These are phyloP conservation scores for Drosophila hamatofila DNA, from an alignment of 2,888 invertebrate genomes.

Conservation along the genomic window DNA sequence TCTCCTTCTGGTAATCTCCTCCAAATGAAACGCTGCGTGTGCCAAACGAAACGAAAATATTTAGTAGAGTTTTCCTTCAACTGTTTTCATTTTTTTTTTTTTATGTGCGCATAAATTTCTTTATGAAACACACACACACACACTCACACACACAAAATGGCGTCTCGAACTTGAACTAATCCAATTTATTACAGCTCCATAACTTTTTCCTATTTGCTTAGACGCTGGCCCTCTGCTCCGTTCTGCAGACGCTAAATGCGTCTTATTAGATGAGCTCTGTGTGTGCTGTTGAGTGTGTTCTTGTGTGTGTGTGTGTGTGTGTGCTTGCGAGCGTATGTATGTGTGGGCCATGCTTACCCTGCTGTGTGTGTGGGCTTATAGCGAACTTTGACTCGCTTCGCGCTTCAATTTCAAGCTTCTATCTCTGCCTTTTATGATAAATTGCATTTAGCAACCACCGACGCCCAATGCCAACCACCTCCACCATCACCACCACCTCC, in stretches of 20 bases:
- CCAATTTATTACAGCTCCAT: constrained; percentile 85
- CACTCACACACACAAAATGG: constrained; percentile 68
- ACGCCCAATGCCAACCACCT: constrained; percentile 45
- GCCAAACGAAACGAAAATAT: constrained; percentile 43
- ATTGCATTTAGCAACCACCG: constrained; percentile 81
- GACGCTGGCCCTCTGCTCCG: constrained; percentile 22
- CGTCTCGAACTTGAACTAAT: constrained; percentile 83
- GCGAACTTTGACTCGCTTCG: constrained; percentile 69
- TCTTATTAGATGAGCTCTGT: constrained; percentile 25
- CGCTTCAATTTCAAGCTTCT: constrained; percentile 75
- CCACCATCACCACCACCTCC: constrained; percentile 44
- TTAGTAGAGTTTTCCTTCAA: constrained; percentile 58
- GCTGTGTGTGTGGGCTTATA: constrained; percentile 41
- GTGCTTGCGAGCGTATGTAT: constrained; percentile 28
- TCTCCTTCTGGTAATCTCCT: constrained; percentile 62
- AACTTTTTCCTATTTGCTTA: constrained; percentile 82
- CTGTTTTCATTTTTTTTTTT: constrained; percentile 47
- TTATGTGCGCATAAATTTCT: constrained; percentile 59
- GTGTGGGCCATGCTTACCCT: constrained; percentile 79
- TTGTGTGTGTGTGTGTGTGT: not conserved
- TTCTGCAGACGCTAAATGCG: constrained; percentile 17
- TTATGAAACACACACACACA: constrained; percentile 9
- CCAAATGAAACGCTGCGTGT: constrained; percentile 72
- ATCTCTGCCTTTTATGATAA: constrained; percentile 76
- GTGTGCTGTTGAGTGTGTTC: constrained; percentile 13